Percentiles rank a stretch among this genome's conserved stretches.
These are phyloP conservation scores for Dastarcus helophoroides DNA, from an alignment of 2,888 invertebrate genomes.

Conservation along the genomic window DNA sequence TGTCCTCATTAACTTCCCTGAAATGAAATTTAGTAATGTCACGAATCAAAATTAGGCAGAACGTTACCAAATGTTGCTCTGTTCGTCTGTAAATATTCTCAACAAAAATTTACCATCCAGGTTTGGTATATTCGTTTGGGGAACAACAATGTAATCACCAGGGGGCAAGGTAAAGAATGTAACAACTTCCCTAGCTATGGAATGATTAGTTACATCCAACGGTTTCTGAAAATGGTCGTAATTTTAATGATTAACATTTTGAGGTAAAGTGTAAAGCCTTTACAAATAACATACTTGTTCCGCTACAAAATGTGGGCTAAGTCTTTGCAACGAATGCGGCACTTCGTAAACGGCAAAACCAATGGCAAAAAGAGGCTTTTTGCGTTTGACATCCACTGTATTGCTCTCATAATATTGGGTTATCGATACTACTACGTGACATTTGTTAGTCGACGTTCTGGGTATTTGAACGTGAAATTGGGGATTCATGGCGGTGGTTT, in stretches of 20 bases:
- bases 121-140: slow-evolving; percentile 57
- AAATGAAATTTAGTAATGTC: background rate
- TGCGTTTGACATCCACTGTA: slow-evolving; percentile 38
- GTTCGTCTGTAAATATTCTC: slow-evolving; percentile 59
- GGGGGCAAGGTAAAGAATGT: slow-evolving; percentile 64
- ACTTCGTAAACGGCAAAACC: slow-evolving; percentile 64
- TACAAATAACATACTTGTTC: slow-evolving; percentile 40
- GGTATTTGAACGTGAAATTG: slow-evolving; percentile 61
- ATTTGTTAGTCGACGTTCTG: slow-evolving; percentile 49
- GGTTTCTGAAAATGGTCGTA: slow-evolving; percentile 51
- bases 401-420: slow-evolving; percentile 52
- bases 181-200: slow-evolving; percentile 53
- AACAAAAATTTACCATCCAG: slow-evolving; percentile 60
- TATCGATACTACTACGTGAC: slow-evolving; percentile 62
- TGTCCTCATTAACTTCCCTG: slow-evolving; percentile 69
- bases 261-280: too few species aligned
- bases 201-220: slow-evolving; percentile 56
- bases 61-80: slow-evolving; percentile 56
- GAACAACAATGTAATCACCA: slow-evolving; percentile 63
- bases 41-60: slow-evolving; percentile 1
- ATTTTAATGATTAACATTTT: too few species aligned
- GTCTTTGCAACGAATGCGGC: slow-evolving; percentile 47
- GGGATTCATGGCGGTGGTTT: slow-evolving; percentile 56
- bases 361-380: slow-evolving; percentile 46
- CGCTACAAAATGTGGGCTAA: slow-evolving; percentile 48